Conservation (phyloP, 1,140 invertebrate genomes). For the Ooceraea biroi region DNA sequence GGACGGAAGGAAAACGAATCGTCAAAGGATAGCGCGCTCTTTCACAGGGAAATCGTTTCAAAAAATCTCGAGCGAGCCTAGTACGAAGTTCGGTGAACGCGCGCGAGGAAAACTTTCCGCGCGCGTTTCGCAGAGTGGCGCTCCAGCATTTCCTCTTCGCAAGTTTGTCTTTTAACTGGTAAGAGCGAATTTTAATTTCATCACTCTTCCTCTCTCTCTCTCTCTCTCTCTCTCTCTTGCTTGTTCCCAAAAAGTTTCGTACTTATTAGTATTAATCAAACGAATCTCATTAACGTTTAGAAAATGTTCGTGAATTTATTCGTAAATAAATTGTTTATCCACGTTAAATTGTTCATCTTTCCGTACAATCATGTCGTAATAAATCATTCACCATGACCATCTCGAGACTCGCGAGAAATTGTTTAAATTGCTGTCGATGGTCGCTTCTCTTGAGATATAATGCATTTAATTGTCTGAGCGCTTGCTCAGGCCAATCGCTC, state of each 20-base stretch:
- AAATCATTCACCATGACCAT: constrained; percentile 26
- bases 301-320: background rate
- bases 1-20: constrained; percentile 26
- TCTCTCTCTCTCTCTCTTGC: too few relatives aligned
- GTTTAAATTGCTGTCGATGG: background rate
- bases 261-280: constrained; percentile 46
- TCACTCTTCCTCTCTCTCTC: constrained; percentile 18
- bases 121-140: background rate
- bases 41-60: constrained; percentile 6
- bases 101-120: background rate
- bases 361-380: constrained; percentile 8
- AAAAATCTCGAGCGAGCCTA: constrained; percentile 28
- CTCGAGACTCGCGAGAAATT: constrained; percentile 11
- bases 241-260: background rate
- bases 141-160: background rate
- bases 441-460: constrained; percentile 25
- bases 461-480: constrained; percentile 36
- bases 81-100: background rate
- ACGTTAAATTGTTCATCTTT: constrained; percentile 17
- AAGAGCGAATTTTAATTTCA: constrained; percentile 54
- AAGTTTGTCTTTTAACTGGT: constrained; percentile 23
- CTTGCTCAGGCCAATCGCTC: constrained; percentile 17
- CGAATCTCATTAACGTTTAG: constrained; percentile 6
- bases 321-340: constrained; percentile 21
- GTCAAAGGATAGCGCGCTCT: constrained; percentile 41